Percentiles rank a stretch among this genome's conserved stretches.
These are phyloP conservation scores for Dynastes maya DNA, from an alignment of 2,888 invertebrate genomes.

Conservation along the genomic window DNA sequence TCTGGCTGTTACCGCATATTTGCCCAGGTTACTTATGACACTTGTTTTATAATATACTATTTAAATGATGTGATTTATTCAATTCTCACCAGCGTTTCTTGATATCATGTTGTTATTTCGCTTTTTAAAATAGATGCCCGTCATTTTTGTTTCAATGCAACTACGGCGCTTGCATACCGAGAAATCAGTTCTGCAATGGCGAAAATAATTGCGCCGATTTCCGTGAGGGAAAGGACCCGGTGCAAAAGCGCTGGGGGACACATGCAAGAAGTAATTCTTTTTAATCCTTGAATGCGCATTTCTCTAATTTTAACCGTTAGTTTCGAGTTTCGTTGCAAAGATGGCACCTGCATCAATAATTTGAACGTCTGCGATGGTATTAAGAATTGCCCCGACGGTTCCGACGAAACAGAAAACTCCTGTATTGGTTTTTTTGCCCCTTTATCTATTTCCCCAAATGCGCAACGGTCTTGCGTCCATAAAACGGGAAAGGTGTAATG, in stretches of 20 bases:
- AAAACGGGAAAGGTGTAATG: constrained; percentile 73
- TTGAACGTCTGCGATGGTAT: constrained; percentile 70
- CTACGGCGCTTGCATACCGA: constrained; percentile 73
- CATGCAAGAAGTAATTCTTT: constrained; percentile 13
- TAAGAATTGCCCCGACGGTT: constrained; percentile 68
- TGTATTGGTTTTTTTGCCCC: too few species aligned
- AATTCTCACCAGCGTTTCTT: not conserved
- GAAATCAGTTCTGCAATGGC: constrained; percentile 68
- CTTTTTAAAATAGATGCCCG: constrained; percentile 66
- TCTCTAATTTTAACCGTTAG: not conserved
- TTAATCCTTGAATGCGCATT: not conserved
- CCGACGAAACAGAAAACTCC: constrained; percentile 69
- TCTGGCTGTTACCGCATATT: too few species aligned
- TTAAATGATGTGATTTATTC: too few species aligned
- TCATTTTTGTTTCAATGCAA: constrained; percentile 70
- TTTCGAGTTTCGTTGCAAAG: constrained; percentile 62
- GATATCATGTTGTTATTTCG: not conserved
- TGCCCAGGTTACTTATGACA: too few species aligned
- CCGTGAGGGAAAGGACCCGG: too few species aligned
- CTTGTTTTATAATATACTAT: too few species aligned
- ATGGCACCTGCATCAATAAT: constrained; percentile 68
- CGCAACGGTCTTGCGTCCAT: too few species aligned
- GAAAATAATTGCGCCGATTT: constrained; percentile 69
- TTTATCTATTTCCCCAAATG: too few species aligned
- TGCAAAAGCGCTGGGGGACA: not conserved